These are phyloP conservation scores for Rhyacophila evoluta DNA, from an alignment of 2,888 invertebrate species.

Conservation along the genomic window DNA sequence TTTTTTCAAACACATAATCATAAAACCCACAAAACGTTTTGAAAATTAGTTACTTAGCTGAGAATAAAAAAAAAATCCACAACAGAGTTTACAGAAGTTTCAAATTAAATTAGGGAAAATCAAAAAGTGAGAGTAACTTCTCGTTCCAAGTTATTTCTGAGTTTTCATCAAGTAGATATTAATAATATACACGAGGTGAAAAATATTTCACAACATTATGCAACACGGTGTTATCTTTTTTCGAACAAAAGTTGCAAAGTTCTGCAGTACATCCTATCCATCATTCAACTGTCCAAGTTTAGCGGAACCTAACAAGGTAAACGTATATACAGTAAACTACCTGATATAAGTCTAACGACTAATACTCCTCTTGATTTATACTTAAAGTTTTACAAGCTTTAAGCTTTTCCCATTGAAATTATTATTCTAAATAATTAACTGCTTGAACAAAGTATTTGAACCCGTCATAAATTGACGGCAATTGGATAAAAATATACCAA, in stretches of 20 bases:
- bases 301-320: slow-evolving; percentile 23
- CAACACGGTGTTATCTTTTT: neutral
- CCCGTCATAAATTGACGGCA: too few species aligned
- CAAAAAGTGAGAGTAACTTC: neutral
- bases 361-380: too few species aligned
- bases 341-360: neutral
- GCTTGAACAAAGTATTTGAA: too few species aligned
- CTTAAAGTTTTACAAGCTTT: too few species aligned
- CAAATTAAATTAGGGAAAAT: neutral
- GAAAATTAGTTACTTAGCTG: too few species aligned
- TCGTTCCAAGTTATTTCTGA: neutral
- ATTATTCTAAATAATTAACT: too few species aligned
- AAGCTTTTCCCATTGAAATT: too few species aligned
- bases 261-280: slow-evolving; percentile 40
- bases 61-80: neutral
- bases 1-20: too few species aligned
- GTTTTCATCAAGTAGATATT: neutral
- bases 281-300: slow-evolving; percentile 45
- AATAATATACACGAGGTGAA: neutral
- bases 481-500: too few species aligned
- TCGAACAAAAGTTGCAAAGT: neutral
- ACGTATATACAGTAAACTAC: neutral
- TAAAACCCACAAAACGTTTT: neutral
- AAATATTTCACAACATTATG: neutral
- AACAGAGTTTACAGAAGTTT: neutral